A percentile compares a stretch with the other conserved stretches of the same genome.
Evolutionary conservation across 2,888 invertebrate genomes (phyloP).

Genomic region (Lagria hirta): DNA sequence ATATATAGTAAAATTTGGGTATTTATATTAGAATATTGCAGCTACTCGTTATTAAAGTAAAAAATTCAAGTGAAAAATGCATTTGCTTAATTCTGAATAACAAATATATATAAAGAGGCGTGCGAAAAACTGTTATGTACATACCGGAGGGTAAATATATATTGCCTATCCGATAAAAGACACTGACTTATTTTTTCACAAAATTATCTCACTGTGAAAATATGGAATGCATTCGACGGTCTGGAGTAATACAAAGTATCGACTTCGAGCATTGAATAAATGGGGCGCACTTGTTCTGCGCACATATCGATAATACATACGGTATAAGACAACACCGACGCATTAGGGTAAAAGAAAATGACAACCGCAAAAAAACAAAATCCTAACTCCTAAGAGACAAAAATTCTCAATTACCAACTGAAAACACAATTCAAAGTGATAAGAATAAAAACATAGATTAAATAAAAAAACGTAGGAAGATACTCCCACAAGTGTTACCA

Average conservation of each 20-base stretch:
- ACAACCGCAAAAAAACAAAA: slow-evolving; percentile 21
- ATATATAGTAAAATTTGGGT: no score
- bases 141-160: slow-evolving; percentile 36
- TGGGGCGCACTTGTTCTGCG: slow-evolving; percentile 48
- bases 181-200: slow-evolving; percentile 19
- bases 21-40: no score
- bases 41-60: no score
- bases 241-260: slow-evolving; percentile 45
- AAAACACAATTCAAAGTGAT: no score
- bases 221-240: slow-evolving; percentile 39
- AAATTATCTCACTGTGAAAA: slow-evolving; percentile 29
- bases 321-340: slow-evolving; percentile 36
- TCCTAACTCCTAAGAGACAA: neutral
- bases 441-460: no score
- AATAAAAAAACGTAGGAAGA: no score
- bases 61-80: no score
- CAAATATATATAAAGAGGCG: no score
- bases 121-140: no score
- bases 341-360: slow-evolving; percentile 30
- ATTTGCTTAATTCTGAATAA: no score
- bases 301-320: slow-evolving; percentile 51
- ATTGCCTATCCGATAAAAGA: slow-evolving; percentile 33
- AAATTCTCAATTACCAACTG: neutral
- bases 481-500: slow-evolving; percentile 21
- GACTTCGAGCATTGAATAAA: slow-evolving; percentile 49